Conservation (phyloP, 2,797 vertebrate genomes). For the Coluber constrictor region DNA sequence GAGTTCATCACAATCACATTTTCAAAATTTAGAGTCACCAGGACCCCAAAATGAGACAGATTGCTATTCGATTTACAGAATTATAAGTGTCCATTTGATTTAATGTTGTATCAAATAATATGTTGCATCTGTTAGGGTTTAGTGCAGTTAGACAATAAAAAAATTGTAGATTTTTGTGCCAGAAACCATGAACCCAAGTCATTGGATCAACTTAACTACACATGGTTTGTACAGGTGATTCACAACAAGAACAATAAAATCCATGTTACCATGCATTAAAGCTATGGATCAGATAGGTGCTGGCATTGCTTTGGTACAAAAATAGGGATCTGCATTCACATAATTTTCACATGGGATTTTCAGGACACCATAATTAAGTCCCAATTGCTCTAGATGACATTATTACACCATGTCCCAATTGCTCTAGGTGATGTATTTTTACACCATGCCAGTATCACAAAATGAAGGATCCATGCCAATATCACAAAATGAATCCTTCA, state of each 20-base stretch:
- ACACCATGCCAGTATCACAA: no score
- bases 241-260: not conserved
- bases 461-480: no score
- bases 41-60: not conserved
- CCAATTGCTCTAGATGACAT: not conserved
- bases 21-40: not conserved
- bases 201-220: not conserved
- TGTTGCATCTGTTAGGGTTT: not conserved
- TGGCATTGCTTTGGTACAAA: not conserved
- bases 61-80: not conserved
- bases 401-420: not conserved
- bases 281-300: not conserved
- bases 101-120: not conserved
- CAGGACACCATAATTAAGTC: not conserved
- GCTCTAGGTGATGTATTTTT: not conserved
- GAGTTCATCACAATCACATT: not conserved
- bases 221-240: not conserved
- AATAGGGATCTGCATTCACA: not conserved
- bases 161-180: not conserved
- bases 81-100: not conserved
- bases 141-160: not conserved
- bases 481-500: not conserved
- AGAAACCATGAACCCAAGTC: not conserved
- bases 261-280: not conserved
- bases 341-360: not conserved